Conservation (phyloP, 2,888 invertebrate species). For the Anarsia innoxiella region DNA sequence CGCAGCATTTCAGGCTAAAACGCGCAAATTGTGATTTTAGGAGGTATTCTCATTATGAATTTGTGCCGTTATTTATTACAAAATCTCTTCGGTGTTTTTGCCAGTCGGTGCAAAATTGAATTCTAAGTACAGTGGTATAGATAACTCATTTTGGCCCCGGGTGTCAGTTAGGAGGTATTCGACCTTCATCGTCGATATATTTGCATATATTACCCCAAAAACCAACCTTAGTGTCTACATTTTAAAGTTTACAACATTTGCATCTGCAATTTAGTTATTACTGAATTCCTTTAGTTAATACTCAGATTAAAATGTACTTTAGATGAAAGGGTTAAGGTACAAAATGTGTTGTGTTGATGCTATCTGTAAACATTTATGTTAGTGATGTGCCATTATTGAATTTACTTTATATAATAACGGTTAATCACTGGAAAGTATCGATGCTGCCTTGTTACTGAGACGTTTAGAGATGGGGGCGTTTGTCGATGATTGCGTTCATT, state of each 20-base stretch:
- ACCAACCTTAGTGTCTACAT: slow-evolving; percentile 3
- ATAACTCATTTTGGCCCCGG: too few relatives aligned
- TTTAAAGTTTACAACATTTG: background rate
- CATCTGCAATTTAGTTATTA: slow-evolving; percentile 13
- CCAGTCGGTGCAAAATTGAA: too few relatives aligned
- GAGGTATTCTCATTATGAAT: too few relatives aligned
- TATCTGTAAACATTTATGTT: slow-evolving; percentile 65
- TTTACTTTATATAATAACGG: slow-evolving; percentile 75
- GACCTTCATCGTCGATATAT: too few relatives aligned
- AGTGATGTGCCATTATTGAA: slow-evolving; percentile 70
- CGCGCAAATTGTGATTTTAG: too few relatives aligned
- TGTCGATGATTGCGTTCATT: too few relatives aligned
- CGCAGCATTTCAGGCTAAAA: too few relatives aligned
- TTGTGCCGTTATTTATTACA: too few relatives aligned
- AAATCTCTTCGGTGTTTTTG: too few relatives aligned
- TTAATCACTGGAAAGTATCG: slow-evolving; percentile 71
- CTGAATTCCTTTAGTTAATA: slow-evolving; percentile 22
- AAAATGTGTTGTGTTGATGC: slow-evolving; percentile 22
- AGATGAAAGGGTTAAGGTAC: too few relatives aligned
- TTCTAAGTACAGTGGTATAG: too few relatives aligned
- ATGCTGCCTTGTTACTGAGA: slow-evolving; percentile 64
- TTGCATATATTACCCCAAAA: slow-evolving; percentile 11
- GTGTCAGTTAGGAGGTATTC: too few relatives aligned
- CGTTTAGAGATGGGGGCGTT: slow-evolving; percentile 37
- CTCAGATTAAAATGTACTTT: slow-evolving; percentile 23